A percentile compares a stretch with the other conserved stretches of the same genome.
These are phyloP conservation scores for Rhynchotus rufescens DNA, from an alignment of 2,797 vertebrate genomes.

Conservation along the genomic window DNA sequence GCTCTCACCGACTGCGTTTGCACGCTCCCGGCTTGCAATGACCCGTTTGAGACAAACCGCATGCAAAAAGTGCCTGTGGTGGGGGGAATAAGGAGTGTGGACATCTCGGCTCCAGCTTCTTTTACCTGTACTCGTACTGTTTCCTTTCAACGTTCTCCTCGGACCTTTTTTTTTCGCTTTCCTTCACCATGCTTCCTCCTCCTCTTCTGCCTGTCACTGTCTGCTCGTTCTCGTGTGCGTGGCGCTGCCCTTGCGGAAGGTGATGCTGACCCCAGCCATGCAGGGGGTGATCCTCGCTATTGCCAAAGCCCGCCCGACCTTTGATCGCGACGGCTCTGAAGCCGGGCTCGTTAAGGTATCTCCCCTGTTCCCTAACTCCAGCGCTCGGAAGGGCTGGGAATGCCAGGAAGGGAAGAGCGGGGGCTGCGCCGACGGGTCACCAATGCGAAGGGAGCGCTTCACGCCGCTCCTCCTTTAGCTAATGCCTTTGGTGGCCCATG, in stretches of 20 bases:
- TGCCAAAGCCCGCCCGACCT: constrained; percentile 93
- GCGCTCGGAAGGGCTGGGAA: not conserved
- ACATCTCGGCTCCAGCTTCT: not conserved
- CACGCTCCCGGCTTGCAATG: not conserved
- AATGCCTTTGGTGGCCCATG: not conserved
- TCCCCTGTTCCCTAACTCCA: not conserved
- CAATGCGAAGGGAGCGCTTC: fast-evolving
- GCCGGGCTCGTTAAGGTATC: constrained; percentile 96
- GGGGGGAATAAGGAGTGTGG: not conserved
- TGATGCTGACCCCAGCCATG: constrained; percentile 98
- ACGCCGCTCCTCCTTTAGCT: not conserved
- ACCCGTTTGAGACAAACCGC: not conserved
- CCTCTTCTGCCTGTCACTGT: constrained; percentile 12
- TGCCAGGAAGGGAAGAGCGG: not conserved
- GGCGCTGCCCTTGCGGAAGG: constrained; percentile 81
- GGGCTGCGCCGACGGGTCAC: not conserved
- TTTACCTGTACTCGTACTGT: fast-evolving
- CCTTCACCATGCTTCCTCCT: not conserved
- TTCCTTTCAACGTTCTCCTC: not conserved
- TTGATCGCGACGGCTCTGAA: constrained; percentile 95
- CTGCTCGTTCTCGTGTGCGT: constrained; percentile 12
- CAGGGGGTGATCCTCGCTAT: constrained; percentile 98
- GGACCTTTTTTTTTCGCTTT: not conserved
- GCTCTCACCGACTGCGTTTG: not conserved
- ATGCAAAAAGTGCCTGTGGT: not conserved